Evolutionary conservation across 2,113 vertebrate species (phyloP), one percentile per base, ranked within the genome.

Genomic region (Capreolus pygargus): DNA sequence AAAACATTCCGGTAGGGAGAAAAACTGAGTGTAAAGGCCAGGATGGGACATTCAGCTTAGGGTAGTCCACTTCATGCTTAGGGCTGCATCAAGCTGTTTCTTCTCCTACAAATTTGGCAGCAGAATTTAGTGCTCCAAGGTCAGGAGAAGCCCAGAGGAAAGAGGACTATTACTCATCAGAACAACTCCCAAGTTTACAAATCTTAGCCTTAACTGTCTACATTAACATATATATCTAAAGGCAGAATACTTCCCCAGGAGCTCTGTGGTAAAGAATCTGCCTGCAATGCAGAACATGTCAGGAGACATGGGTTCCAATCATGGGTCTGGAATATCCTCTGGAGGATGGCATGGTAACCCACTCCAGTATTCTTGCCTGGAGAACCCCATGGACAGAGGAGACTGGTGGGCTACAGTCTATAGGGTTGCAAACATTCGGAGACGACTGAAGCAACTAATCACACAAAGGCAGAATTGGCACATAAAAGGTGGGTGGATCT

Each of bases 341-440:
- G 64, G 67, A 70, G 19, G 10, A 70, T 23, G n/a, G 1, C 19
- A 39, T 21, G 67, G 67, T 23, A 70, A 39, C 67, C 19, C 67
- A 39, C n/a, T 39, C 67, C 67, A 36, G 4, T 39, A 6, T 12
- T 70, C 67, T 36, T 70, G 67, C 67, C n/a, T 70, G 67, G 19
- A 70, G n/a, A 39, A 70, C 19, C n/a, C 67, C 16, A 23, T 70
- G n/a, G n/a, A 70, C 19, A 70, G 67, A 70, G n/a, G 4, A 39
- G 67, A 36, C 17, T 12, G 19, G n/a, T 23, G 67, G 67, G 67
- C 19, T 70, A 54, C 52, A 23, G n/a, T 6, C 67, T 70, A 23
- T 6, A 70, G 9, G 2, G 19, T 23, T 5, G 4, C n/a, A 39
- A 70, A 39, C n/a, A 23, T 23, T 70, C 0, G 0, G 19, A 70